Evolutionary conservation across 2,888 invertebrate genomes (phyloP).

Genomic region (Strigamia maritima): DNA sequence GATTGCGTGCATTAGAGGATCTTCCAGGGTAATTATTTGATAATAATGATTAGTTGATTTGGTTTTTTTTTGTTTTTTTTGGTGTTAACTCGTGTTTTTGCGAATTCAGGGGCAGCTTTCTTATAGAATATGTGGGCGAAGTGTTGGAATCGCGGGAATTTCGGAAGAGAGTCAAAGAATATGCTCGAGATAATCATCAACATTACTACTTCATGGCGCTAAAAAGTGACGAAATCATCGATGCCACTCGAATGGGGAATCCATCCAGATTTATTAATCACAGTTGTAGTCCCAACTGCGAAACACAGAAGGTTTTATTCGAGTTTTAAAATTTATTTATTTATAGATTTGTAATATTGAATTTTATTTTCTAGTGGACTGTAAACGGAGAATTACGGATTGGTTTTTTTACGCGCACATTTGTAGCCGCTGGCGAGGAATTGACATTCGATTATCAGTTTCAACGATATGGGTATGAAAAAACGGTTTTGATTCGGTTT

Average conservation of each 20-base stretch:
- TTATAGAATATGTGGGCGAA: slow-evolving; percentile 98
- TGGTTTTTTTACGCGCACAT: slow-evolving; percentile 89
- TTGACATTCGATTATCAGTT: slow-evolving; percentile 99
- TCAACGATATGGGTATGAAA: slow-evolving; percentile 80
- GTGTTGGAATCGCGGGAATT: slow-evolving; percentile 90
- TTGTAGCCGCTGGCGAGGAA: slow-evolving; percentile 83
- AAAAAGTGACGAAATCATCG: slow-evolving; percentile 88
- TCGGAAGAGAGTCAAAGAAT: slow-evolving; percentile 78
- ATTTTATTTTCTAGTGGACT: slow-evolving; percentile 54
- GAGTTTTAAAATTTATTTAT: background rate
- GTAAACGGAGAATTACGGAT: slow-evolving; percentile 74
- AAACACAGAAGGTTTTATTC: slow-evolving; percentile 77
- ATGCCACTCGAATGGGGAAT: slow-evolving; percentile 94
- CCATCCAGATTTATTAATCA: slow-evolving; percentile 97
- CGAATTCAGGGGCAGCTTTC: slow-evolving; percentile 76
- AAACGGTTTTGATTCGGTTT: background rate
- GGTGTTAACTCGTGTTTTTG: background rate
- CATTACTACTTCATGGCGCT: slow-evolving; percentile 99
- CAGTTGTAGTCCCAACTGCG: slow-evolving; percentile 97
- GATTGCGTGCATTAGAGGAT: slow-evolving; percentile 73
- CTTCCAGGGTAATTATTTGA: slow-evolving; percentile 65
- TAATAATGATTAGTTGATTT: background rate
- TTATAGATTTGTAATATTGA: background rate
- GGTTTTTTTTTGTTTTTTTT: too few species aligned
- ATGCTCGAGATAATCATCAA: slow-evolving; percentile 81